These are phyloP conservation scores for Calidris pugnax DNA, from an alignment of 2,113 vertebrate genomes.

Conservation along the genomic window DNA sequence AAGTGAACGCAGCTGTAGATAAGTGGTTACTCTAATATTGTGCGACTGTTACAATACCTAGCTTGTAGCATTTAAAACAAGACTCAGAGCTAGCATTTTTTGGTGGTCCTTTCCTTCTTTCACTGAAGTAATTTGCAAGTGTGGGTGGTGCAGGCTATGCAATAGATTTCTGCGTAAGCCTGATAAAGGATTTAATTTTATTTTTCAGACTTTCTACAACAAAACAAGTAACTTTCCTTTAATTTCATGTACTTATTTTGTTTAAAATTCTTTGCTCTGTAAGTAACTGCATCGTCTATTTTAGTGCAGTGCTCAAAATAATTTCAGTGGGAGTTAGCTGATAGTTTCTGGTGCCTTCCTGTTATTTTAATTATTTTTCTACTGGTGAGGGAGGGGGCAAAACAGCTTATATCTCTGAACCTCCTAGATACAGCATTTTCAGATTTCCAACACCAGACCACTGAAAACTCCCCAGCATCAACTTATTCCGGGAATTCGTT, in stretches of 20 bases:
- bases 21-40: neutral
- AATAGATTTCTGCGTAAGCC: neutral
- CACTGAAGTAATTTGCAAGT: neutral
- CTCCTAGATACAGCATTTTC: neutral
- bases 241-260: neutral
- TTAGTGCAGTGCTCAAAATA: slow-evolving; percentile 48
- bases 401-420: slow-evolving; percentile 1
- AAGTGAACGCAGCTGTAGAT: slow-evolving; percentile 38
- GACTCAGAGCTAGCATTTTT: neutral
- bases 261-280: slow-evolving; percentile 19
- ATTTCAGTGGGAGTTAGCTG: slow-evolving; percentile 59
- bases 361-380: slow-evolving; percentile 54
- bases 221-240: neutral
- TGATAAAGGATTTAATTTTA: neutral
- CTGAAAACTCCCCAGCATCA: neutral
- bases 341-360: slow-evolving; percentile 22
- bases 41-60: neutral
- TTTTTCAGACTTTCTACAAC: slow-evolving; percentile 15
- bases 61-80: neutral
- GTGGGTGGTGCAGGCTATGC: neutral
- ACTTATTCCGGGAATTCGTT: slow-evolving; percentile 3
- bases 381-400: neutral
- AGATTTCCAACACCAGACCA: neutral
- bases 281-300: slow-evolving; percentile 34
- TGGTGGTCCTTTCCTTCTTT: neutral